Conservation (phyloP, 1,140 invertebrate species). For the Lysiphlebus fabarum region DNA sequence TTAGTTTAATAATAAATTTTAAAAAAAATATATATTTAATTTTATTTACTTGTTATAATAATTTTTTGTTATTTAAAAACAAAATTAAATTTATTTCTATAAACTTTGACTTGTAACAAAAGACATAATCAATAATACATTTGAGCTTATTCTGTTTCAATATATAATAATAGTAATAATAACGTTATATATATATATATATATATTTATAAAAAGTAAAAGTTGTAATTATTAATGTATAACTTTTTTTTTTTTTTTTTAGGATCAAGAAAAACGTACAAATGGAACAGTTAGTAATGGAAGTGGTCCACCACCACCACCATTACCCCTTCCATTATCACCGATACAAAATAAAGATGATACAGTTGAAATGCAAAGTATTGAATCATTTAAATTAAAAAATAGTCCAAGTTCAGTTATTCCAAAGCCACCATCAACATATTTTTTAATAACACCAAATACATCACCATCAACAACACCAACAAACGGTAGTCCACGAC, state of each 20-base stretch:
- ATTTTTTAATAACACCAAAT: conserved; percentile 52
- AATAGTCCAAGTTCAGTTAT: conserved; percentile 57
- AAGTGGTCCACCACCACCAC: conserved; percentile 35
- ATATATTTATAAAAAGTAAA: background rate
- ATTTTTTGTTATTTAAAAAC: no score
- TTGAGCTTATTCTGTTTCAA: no score
- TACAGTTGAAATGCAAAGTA: conserved; percentile 66
- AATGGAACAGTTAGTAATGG: conserved; percentile 28
- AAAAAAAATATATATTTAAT: background rate
- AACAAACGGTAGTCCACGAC: conserved; percentile 32
- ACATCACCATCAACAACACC: conserved; percentile 26
- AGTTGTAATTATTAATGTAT: background rate
- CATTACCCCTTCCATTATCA: conserved; percentile 35
- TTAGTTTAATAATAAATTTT: conserved; percentile 36
- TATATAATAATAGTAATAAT: background rate
- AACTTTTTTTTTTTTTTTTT: background rate
- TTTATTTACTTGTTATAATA: background rate
- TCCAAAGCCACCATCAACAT: conserved; percentile 66
- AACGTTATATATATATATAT: background rate
- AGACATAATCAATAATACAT: no score
- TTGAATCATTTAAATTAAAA: conserved; percentile 69
- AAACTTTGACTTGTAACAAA: no score
- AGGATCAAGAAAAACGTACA: conserved; percentile 43
- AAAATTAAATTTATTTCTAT: no score
- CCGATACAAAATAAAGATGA: conserved; percentile 50